Conservation (phyloP, 2,113 vertebrate species). For the Hepsetus odoe region DNA sequence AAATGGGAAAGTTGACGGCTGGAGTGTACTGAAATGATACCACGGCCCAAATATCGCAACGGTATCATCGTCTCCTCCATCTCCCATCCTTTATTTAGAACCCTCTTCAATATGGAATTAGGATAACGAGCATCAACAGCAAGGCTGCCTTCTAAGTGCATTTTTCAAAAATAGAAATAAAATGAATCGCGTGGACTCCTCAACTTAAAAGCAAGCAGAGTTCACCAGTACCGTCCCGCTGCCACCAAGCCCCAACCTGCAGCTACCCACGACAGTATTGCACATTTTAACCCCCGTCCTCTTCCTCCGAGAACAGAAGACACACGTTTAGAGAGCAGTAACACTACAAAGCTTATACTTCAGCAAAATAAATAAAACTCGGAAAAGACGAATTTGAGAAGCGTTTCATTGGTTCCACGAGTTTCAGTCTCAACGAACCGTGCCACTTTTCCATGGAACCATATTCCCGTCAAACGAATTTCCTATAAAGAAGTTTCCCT, state of each 20-base stretch:
- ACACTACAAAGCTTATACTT: not conserved
- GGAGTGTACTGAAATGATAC: too few relatives aligned
- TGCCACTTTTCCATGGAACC: too few relatives aligned
- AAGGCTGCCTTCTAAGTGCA: constrained; percentile 18
- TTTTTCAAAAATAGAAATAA: not conserved
- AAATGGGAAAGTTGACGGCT: too few relatives aligned
- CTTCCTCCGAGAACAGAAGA: constrained; percentile 1
- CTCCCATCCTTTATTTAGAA: too few relatives aligned
- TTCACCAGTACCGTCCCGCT: not conserved
- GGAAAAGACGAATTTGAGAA: too few relatives aligned
- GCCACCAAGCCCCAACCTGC: not conserved
- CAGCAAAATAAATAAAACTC: too few relatives aligned
- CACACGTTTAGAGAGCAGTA: not conserved
- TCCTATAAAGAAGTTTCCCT: too few relatives aligned
- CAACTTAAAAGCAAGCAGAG: not conserved
- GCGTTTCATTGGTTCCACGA: too few relatives aligned
- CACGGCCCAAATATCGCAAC: too few relatives aligned
- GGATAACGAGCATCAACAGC: not conserved
- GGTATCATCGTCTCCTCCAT: too few relatives aligned
- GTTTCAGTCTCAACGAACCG: too few relatives aligned
- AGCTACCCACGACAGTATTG: constrained; percentile 14
- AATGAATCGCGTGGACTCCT: not conserved
- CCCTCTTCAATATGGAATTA: not conserved
- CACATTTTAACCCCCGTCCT: constrained; percentile 2
- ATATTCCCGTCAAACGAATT: too few relatives aligned